phyloP scores from a whole-genome alignment of 2,113 vertebrate species.

The Zosterops pallidus region DNA sequence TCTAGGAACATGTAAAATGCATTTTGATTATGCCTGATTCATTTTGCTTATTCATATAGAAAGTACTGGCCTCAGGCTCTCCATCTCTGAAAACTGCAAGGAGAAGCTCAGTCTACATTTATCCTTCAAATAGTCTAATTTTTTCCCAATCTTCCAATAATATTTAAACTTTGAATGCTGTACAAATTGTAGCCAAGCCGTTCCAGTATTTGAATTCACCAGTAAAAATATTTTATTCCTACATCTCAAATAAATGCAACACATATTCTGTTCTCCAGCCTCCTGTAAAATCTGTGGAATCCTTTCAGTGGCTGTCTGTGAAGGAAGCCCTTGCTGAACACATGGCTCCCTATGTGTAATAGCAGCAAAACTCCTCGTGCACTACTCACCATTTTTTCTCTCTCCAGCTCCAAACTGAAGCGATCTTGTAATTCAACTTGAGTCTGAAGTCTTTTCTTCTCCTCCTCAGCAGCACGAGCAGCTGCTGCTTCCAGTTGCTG shows the following conservation, averaged over 20 bases:
- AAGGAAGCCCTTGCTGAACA: not conserved
- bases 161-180: not conserved
- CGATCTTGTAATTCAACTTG: conserved; percentile 91
- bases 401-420: conserved; percentile 89
- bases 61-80: not conserved
- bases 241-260: not conserved
- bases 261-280: not conserved
- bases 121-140: not conserved
- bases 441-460: conserved; percentile 87
- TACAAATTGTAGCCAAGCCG: not conserved
- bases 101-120: not conserved
- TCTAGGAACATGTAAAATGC: not conserved
- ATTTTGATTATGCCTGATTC: not conserved
- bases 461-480: conserved; percentile 85
- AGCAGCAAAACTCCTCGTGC: fast-evolving
- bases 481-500: conserved; percentile 94
- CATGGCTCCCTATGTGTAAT: fast-evolving
- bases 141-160: not conserved
- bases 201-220: not conserved
- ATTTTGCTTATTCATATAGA: not conserved
- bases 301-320: not conserved
- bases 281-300: not conserved
- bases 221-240: not conserved
- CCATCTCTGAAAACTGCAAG: not conserved
- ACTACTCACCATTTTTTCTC: conserved; percentile 86